A percentile compares a stretch with the other conserved stretches of the same genome.
Evolutionary conservation across 2,888 invertebrate genomes (phyloP).

Genomic region (Phytoseiulus persimilis): DNA sequence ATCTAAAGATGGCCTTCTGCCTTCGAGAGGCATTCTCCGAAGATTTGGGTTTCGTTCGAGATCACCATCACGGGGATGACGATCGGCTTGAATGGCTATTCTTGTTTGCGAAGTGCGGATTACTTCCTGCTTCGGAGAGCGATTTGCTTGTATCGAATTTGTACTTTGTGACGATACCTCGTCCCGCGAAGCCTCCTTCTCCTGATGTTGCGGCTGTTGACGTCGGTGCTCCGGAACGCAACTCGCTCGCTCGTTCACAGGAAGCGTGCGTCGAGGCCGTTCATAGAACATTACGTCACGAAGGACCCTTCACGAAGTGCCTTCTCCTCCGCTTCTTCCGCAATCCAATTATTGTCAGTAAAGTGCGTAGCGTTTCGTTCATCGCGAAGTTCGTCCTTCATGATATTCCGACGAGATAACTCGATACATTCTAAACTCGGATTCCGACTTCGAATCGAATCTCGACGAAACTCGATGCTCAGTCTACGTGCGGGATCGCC

Average conservation of each 20-base stretch:
- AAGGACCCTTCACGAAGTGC: constrained; percentile 18
- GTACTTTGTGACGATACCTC: not conserved
- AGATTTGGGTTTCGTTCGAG: not conserved
- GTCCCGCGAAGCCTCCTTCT: not conserved
- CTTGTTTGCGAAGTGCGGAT: not conserved
- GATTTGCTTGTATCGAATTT: not conserved
- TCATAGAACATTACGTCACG: constrained; percentile 30
- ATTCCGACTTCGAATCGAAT: no score
- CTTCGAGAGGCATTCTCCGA: not conserved
- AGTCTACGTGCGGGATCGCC: no score
- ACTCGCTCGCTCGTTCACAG: not conserved
- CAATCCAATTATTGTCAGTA: not conserved
- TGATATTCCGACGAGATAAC: not conserved
- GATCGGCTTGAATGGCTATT: not conserved
- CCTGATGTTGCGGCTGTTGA: not conserved
- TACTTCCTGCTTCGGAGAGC: not conserved
- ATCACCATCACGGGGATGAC: not conserved
- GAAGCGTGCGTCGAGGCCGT: constrained; percentile 6
- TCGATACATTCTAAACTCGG: not conserved
- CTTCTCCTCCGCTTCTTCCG: not conserved
- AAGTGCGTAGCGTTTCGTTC: not conserved
- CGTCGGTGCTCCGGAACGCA: not conserved
- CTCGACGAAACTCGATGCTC: no score
- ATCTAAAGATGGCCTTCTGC: not conserved
- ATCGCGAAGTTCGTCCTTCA: not conserved